phyloP scores from a whole-genome alignment of 2,888 invertebrate genomes.

The Gnatocerus cornutus region DNA sequence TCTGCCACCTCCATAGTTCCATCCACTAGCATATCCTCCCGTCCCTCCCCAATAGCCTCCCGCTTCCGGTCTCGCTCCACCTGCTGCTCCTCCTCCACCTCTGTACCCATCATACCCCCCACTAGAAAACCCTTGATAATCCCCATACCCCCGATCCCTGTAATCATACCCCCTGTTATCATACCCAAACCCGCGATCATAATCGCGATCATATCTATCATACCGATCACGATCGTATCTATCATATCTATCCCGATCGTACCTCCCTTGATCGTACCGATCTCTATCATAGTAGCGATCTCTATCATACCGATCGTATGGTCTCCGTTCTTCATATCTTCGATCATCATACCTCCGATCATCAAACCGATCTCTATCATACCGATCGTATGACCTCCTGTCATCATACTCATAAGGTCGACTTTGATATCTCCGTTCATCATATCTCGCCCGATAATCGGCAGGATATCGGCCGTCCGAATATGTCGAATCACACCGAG shows the following conservation, averaged over 20 bases:
- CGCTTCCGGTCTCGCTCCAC: conserved; percentile 68
- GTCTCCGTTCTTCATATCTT: conserved; percentile 26
- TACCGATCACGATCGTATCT: conserved; percentile 47
- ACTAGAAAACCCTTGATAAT: conserved; percentile 77
- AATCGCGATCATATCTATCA: conserved; percentile 42
- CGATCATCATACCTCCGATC: conserved; percentile 39
- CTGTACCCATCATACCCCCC: conserved; percentile 73
- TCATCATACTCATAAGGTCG: conserved; percentile 40
- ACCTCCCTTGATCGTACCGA: conserved; percentile 49
- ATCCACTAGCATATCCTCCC: conserved; percentile 58
- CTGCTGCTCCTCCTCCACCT: conserved; percentile 68
- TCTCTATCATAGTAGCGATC: conserved; percentile 51
- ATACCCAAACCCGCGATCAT: conserved; percentile 62
- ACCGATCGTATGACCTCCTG: conserved; percentile 28
- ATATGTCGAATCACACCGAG: conserved; percentile 46
- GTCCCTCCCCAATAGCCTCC: conserved; percentile 58
- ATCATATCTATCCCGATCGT: conserved; percentile 40
- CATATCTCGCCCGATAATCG: conserved; percentile 40
- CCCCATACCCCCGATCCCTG: conserved; percentile 67
- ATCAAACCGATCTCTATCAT: conserved; percentile 42
- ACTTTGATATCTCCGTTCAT: conserved; percentile 28
- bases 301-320: conserved; percentile 34
- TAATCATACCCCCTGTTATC: conserved; percentile 70
- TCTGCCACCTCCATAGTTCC: conserved; percentile 59
- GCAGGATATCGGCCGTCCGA: conserved; percentile 32